A percentile compares a stretch with the other conserved stretches of the same genome.
Conservation (phyloP, 2,888 invertebrate genomes). For the Xylota sylvarum region DNA sequence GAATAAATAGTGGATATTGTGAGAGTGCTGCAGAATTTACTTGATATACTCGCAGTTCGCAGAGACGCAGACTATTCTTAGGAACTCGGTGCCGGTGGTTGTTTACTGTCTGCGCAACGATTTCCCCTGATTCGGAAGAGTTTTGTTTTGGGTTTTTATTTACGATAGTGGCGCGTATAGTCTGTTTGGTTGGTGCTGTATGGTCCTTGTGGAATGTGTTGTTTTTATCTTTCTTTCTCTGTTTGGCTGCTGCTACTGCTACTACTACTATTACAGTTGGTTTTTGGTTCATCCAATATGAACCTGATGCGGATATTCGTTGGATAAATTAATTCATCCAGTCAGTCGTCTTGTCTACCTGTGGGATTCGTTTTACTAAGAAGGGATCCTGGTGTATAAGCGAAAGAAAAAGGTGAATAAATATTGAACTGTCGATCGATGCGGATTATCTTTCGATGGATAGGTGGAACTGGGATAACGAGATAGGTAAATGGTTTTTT, state of each 20-base stretch:
- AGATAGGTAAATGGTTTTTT: slow-evolving; percentile 26
- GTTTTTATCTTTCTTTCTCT: slow-evolving; percentile 1
- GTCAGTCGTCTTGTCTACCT: slow-evolving; percentile 47
- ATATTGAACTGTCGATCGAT: slow-evolving; percentile 64
- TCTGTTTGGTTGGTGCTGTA: slow-evolving; percentile 26
- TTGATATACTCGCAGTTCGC: not conserved
- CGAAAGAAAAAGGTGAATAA: slow-evolving; percentile 68
- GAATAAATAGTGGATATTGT: slow-evolving; percentile 42
- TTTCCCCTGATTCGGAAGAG: slow-evolving; percentile 45
- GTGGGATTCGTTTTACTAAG: slow-evolving; percentile 41
- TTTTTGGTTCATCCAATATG: slow-evolving; percentile 36
- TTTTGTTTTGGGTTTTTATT: slow-evolving; percentile 22
- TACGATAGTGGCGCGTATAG: not conserved
- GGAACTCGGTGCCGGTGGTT: slow-evolving; percentile 15
- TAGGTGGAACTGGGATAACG: slow-evolving; percentile 26
- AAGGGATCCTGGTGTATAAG: slow-evolving; percentile 21
- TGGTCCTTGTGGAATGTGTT: slow-evolving; percentile 44
- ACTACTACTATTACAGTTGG: slow-evolving; percentile 23
- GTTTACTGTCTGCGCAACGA: slow-evolving; percentile 22
- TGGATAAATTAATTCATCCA: slow-evolving; percentile 49
- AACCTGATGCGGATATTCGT: slow-evolving; percentile 32
- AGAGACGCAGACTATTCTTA: not conserved
- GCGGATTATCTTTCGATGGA: slow-evolving; percentile 45
- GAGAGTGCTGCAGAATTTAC: slow-evolving; percentile 13
- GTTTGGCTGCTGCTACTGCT: not conserved